Evolutionary conservation across 2,113 vertebrate genomes (phyloP).

Genomic region (Peromyscus leucopus): DNA sequence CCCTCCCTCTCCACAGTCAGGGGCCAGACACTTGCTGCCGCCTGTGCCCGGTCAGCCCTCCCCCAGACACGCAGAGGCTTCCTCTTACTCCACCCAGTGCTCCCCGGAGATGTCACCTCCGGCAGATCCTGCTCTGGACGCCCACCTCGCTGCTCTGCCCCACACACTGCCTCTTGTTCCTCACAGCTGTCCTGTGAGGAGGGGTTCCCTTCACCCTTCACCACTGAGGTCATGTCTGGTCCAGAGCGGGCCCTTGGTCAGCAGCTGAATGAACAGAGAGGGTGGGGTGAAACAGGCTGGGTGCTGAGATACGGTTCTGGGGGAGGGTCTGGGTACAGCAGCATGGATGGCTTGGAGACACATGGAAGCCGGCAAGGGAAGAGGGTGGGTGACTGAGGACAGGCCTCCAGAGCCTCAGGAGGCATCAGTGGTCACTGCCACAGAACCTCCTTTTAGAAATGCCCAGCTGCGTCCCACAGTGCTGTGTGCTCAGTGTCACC

Average conservation of each 20-base stretch:
- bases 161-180: conserved; percentile 7
- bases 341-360: neutral
- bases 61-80: neutral
- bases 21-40: neutral
- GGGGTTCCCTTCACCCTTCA: neutral
- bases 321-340: accelerated
- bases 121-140: neutral
- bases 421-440: neutral
- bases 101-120: neutral
- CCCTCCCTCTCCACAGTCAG: neutral
- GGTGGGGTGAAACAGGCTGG: neutral
- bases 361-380: neutral
- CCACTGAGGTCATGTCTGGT: neutral
- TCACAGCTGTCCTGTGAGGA: neutral
- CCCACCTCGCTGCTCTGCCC: neutral
- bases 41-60: neutral
- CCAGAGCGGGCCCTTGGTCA: neutral
- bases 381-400: neutral
- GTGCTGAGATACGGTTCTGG: neutral
- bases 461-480: neutral
- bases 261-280: conserved; percentile 20
- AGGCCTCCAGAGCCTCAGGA: neutral
- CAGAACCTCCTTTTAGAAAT: neutral
- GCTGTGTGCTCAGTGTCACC: accelerated
- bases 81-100: neutral